Conservation (phyloP, 2,797 vertebrate genomes). For the Notoglanidium macrostoma region DNA sequence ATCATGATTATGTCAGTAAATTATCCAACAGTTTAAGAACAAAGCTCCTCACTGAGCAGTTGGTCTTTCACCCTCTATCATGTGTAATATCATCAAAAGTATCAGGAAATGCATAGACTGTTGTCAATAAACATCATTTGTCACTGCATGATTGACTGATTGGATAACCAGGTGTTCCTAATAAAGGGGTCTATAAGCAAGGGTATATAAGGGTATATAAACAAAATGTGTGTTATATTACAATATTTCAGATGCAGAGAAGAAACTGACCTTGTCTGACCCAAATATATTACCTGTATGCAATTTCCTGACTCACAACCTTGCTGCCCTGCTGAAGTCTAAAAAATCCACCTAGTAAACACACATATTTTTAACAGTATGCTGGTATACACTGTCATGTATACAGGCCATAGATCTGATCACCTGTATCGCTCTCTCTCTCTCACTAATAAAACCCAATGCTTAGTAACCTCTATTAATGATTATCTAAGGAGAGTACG, state of each 20-base stretch:
- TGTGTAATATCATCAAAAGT: neutral
- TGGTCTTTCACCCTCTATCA: too few relatives aligned
- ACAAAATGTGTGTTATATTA: neutral
- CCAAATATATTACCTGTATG: neutral
- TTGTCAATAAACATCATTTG: neutral
- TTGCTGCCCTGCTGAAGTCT: neutral
- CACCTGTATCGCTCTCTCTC: neutral
- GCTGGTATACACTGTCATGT: neutral
- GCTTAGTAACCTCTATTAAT: slow-evolving; percentile 29
- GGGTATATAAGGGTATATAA: neutral
- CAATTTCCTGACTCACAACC: neutral
- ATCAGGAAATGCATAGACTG: neutral
- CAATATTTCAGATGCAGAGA: neutral
- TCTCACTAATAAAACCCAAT: slow-evolving; percentile 22
- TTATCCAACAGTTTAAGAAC: too few relatives aligned
- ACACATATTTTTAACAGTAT: neutral
- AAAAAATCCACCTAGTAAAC: neutral
- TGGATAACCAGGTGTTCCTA: neutral
- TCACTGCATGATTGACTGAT: neutral
- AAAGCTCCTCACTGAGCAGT: too few relatives aligned
- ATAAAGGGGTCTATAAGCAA: neutral
- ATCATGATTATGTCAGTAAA: too few relatives aligned
- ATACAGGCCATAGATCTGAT: neutral
- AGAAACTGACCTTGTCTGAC: neutral
- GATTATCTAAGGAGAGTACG: slow-evolving; percentile 26